Evolutionary conservation across 2,113 vertebrate genomes (phyloP).

Genomic region (Xenopus borealis): DNA sequence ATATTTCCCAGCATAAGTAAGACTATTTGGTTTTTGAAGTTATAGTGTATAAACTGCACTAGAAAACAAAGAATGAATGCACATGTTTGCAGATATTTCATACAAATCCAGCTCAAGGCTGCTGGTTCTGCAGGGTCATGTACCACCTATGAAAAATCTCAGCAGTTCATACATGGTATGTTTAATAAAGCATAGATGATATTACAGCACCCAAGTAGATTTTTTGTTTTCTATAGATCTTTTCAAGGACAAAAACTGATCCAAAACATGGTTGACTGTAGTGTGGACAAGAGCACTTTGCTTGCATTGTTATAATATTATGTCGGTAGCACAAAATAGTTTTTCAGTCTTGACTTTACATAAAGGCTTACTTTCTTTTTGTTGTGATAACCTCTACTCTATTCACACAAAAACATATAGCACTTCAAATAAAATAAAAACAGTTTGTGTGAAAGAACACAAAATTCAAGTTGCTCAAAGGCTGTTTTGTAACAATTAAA

Average conservation of each 20-base stretch:
- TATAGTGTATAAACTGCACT: neutral
- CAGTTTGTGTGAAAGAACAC: neutral
- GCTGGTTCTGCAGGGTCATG: neutral
- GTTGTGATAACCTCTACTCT: neutral
- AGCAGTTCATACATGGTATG: neutral
- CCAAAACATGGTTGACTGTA: conserved; percentile 53
- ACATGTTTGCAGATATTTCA: neutral
- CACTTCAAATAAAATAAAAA: neutral
- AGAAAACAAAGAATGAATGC: neutral
- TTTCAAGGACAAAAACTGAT: conserved; percentile 60
- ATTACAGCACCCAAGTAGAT: neutral
- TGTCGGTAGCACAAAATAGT: neutral
- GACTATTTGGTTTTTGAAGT: too few relatives aligned
- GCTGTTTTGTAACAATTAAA: neutral
- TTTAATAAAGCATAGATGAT: neutral
- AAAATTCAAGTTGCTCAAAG: neutral
- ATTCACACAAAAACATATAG: neutral
- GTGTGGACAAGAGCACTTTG: neutral
- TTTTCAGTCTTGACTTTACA: neutral
- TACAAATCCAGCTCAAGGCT: neutral
- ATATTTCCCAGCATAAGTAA: too few relatives aligned
- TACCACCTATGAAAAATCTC: neutral
- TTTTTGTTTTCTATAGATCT: neutral
- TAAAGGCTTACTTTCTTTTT: neutral
- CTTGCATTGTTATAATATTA: conserved; percentile 2